These are phyloP conservation scores for Eupithecia insigniata DNA, from an alignment of 2,888 invertebrate genomes.

Conservation along the genomic window DNA sequence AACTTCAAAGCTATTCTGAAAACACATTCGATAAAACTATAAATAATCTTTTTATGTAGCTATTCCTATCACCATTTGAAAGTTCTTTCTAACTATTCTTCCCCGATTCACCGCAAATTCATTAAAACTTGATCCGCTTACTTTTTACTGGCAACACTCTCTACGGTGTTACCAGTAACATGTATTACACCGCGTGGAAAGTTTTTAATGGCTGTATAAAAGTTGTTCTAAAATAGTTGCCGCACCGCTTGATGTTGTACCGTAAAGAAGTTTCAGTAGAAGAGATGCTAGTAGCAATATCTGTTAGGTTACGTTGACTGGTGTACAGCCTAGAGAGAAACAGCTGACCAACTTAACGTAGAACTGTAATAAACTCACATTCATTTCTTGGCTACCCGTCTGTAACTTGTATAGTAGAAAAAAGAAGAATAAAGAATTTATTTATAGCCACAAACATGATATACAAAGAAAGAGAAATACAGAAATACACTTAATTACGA, in stretches of 20 bases:
- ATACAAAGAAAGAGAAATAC: no score
- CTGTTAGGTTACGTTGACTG: conserved; percentile 15
- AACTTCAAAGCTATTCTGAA: background rate
- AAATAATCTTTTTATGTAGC: background rate
- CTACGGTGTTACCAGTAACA: conserved; percentile 17
- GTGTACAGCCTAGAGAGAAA: background rate
- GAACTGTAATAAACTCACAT: no score
- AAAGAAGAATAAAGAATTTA: no score
- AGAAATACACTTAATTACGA: no score
- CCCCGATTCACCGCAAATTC: conserved; percentile 12
- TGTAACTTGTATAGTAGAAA: no score
- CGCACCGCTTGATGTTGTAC: conserved; percentile 53
- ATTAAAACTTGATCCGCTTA: conserved; percentile 16
- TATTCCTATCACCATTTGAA: conserved; percentile 9
- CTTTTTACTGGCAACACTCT: conserved; percentile 14
- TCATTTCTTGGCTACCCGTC: no score
- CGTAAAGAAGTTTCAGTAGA: conserved; percentile 62
- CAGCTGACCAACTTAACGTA: background rate
- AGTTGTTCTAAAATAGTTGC: conserved; percentile 70
- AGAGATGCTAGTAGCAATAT: conserved; percentile 44
- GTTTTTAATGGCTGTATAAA: conserved; percentile 68
- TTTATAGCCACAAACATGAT: no score
- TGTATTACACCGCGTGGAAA: conserved; percentile 53
- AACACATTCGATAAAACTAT: background rate
- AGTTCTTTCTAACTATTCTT: background rate